Evolutionary conservation across 1,140 invertebrate genomes (phyloP).

Genomic region (Portunus trituberculatus): DNA sequence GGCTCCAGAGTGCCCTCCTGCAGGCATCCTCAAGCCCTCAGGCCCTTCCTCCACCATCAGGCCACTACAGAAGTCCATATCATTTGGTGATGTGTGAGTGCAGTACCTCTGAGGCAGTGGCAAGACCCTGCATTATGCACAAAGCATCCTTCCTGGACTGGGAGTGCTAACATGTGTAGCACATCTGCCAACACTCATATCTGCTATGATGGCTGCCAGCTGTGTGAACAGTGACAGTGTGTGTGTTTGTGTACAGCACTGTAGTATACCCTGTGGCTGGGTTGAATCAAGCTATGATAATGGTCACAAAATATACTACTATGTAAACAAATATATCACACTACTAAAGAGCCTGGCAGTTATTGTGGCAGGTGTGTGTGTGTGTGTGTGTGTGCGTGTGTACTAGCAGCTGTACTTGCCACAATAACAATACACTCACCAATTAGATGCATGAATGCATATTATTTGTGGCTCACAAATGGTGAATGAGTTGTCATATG

Average conservation of each 20-base stretch:
- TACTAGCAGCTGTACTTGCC: neutral
- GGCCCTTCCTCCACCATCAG: conserved; percentile 50
- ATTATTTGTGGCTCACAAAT: neutral
- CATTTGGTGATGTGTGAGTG: conserved; percentile 72
- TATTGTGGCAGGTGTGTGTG: neutral
- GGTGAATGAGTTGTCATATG: neutral
- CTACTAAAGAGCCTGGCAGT: neutral
- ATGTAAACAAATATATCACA: neutral
- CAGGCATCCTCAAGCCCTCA: conserved; percentile 64
- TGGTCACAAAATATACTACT: neutral
- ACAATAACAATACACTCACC: neutral
- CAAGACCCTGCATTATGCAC: conserved; percentile 34
- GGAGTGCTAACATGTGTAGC: neutral
- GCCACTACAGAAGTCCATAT: conserved; percentile 68
- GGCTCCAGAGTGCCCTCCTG: conserved; percentile 64
- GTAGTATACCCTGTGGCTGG: neutral
- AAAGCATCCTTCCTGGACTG: neutral
- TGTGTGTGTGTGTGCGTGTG: neutral
- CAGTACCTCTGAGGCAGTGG: conserved; percentile 48
- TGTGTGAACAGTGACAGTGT: neutral
- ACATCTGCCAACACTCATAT: neutral
- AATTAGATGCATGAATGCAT: neutral
- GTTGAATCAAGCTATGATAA: neutral
- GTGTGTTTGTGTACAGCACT: neutral
- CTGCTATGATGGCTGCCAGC: conserved; percentile 16